A percentile compares a stretch with the other conserved stretches of the same genome.
These are phyloP conservation scores for Tylochromis polylepis DNA, from an alignment of 2,113 vertebrate genomes.

Conservation along the genomic window DNA sequence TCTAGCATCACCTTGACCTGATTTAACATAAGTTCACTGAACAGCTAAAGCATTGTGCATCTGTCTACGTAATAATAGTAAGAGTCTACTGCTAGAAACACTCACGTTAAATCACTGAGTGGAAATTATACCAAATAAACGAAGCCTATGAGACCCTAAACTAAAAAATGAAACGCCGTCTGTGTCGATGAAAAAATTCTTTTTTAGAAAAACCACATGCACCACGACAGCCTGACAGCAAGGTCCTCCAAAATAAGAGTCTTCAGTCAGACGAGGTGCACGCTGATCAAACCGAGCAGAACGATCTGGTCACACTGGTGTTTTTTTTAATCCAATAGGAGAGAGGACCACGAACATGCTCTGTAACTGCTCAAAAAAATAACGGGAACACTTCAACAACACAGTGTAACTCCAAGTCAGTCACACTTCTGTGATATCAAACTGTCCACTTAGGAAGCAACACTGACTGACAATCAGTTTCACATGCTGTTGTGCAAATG, in stretches of 20 bases:
- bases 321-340: not conserved
- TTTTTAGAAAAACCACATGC: not conserved
- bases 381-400: too few relatives aligned
- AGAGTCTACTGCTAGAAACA: not conserved
- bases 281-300: too few relatives aligned
- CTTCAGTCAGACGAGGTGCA: too few relatives aligned
- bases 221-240: not conserved
- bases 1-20: not conserved
- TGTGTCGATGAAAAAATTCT: not conserved
- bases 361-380: too few relatives aligned
- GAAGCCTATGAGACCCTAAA: not conserved
- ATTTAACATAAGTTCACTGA: not conserved
- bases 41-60: not conserved
- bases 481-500: too few relatives aligned
- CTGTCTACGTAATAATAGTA: not conserved
- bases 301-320: too few relatives aligned
- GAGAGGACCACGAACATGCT: not conserved
- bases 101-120: accelerated
- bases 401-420: too few relatives aligned
- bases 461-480: too few relatives aligned
- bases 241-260: too few relatives aligned
- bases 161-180: not conserved
- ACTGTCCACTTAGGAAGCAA: too few relatives aligned
- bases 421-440: too few relatives aligned
- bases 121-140: not conserved